A percentile compares a stretch with the other conserved stretches of the same genome.
Evolutionary conservation across 2,113 vertebrate genomes (phyloP).

Genomic region (Thunnus maccoyii): DNA sequence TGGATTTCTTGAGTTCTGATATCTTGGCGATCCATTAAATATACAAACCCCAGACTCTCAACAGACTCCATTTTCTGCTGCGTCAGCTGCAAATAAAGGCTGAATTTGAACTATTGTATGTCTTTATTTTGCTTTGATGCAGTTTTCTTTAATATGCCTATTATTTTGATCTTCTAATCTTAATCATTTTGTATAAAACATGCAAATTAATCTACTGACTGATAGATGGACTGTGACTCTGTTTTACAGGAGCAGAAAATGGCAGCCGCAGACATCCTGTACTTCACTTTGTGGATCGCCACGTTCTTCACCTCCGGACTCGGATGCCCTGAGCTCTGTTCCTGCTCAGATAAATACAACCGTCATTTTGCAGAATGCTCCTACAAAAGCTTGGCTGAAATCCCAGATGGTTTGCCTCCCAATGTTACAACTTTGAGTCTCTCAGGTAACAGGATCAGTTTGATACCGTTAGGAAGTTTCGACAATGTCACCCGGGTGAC

Average conservation of each 20-base stretch:
- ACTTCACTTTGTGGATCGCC: conserved; percentile 73
- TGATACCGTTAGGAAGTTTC: conserved; percentile 86
- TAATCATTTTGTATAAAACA: not conserved
- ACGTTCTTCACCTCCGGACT: conserved; percentile 68
- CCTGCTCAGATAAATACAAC: conserved; percentile 89
- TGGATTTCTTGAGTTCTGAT: too few relatives aligned
- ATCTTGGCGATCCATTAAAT: too few relatives aligned
- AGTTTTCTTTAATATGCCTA: not conserved
- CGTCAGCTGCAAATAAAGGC: not conserved
- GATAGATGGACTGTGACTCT: conserved; percentile 14
- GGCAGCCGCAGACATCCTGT: conserved; percentile 73
- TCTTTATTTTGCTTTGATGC: not conserved
- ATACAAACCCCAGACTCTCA: too few relatives aligned
- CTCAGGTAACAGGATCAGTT: conserved; percentile 91
- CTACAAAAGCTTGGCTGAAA: conserved; percentile 88
- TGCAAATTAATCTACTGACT: conserved; percentile 10
- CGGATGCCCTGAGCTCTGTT: conserved; percentile 90
- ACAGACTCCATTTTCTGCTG: too few relatives aligned
- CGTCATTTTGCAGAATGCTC: conserved; percentile 93
- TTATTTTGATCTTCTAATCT: not conserved
- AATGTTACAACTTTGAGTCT: conserved; percentile 92
- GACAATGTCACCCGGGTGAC: conserved; percentile 87
- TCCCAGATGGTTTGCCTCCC: conserved; percentile 89
- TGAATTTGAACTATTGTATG: not conserved
- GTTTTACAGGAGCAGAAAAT: conserved; percentile 80